Evolutionary conservation across 2,888 invertebrate species (phyloP).

Genomic region (Netelia fuscicornis): DNA sequence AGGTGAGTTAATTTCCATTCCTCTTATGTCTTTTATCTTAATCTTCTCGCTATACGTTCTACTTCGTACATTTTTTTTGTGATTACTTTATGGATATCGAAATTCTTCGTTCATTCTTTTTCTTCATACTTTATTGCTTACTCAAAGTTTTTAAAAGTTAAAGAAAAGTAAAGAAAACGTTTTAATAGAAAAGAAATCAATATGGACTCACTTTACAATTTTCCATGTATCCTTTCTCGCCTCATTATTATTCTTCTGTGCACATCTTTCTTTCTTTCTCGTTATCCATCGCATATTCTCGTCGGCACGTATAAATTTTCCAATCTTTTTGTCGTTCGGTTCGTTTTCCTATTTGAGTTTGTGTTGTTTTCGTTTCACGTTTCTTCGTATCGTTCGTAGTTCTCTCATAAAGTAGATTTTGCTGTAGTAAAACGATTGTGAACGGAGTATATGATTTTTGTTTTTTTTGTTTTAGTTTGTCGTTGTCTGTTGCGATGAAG

Average conservation of each 20-base stretch:
- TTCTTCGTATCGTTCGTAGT: conserved; percentile 52
- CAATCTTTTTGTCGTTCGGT: conserved; percentile 7
- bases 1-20: conserved; percentile 79
- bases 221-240: conserved; percentile 41
- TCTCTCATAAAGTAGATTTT: conserved; percentile 45
- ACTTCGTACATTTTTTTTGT: not conserved
- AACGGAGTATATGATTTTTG: conserved; percentile 13
- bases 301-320: conserved; percentile 44
- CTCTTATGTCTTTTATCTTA: conserved; percentile 67
- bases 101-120: conserved; percentile 13
- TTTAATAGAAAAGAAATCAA: conserved; percentile 4
- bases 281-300: conserved; percentile 58
- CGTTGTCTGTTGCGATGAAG: conserved; percentile 34
- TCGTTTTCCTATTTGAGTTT: not conserved
- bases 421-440: not conserved
- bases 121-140: conserved; percentile 19
- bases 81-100: conserved; percentile 54
- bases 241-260: conserved; percentile 46
- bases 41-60: conserved; percentile 37
- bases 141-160: conserved; percentile 3
- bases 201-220: conserved; percentile 43
- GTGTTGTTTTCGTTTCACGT: not conserved
- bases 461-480: not conserved
- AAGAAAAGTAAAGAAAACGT: not conserved
- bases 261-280: conserved; percentile 39